Percentiles rank a stretch among this genome's conserved stretches.
phyloP scores from a whole-genome alignment of 2,797 vertebrate species.

The Emys orbicularis region DNA sequence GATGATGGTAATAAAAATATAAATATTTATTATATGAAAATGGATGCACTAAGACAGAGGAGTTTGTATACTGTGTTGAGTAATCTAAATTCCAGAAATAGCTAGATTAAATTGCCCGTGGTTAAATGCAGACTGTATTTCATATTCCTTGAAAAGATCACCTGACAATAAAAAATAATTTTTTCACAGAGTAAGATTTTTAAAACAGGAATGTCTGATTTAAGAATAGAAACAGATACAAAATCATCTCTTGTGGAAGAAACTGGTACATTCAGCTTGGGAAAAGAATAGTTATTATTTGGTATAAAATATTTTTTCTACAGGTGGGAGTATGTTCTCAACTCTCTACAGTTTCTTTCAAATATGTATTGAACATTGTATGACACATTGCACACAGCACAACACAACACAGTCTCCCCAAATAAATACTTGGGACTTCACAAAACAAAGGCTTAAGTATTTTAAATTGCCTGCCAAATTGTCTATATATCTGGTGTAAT shows the following conservation, averaged over 20 bases:
- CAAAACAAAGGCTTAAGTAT: background rate
- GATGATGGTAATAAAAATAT: background rate
- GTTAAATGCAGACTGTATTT: background rate
- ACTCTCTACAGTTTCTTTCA: slow-evolving; percentile 4
- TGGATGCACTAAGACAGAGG: background rate
- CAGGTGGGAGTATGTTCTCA: background rate
- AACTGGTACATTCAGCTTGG: background rate
- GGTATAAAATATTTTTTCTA: background rate
- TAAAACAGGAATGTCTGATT: background rate
- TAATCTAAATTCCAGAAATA: background rate
- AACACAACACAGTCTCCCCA: background rate
- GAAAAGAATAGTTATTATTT: background rate
- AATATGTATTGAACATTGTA: background rate
- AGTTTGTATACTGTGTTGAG: background rate
- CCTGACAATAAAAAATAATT: background rate
- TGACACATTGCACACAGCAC: background rate
- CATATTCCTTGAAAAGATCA: slow-evolving; percentile 19
- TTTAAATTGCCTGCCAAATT: accelerated
- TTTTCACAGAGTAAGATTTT: background rate
- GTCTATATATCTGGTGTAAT: accelerated
- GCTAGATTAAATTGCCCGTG: background rate
- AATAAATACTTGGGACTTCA: background rate
- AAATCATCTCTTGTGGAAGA: background rate
- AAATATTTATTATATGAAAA: slow-evolving; percentile 11
- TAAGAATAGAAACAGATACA: background rate